These are phyloP conservation scores for Tachycineta bicolor DNA, from an alignment of 2,113 vertebrate species.

Conservation along the genomic window DNA sequence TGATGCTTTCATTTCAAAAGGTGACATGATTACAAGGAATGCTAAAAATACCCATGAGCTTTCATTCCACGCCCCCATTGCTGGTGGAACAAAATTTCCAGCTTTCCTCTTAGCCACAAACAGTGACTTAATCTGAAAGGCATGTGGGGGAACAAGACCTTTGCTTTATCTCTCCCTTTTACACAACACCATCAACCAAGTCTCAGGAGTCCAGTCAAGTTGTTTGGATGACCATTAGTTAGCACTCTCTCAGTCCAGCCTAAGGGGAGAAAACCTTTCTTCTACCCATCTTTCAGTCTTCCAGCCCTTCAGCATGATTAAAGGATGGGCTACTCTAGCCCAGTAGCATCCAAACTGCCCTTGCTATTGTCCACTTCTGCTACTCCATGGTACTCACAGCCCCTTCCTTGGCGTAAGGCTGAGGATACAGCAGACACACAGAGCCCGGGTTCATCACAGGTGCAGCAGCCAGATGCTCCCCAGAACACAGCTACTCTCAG, in stretches of 20 bases:
- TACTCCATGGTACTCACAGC: background rate
- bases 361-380: background rate
- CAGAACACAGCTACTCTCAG: background rate
- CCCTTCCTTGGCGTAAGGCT: background rate
- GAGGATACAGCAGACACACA: background rate
- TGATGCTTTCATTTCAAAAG: slow-evolving; percentile 52
- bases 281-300: background rate
- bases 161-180: background rate
- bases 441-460: background rate
- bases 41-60: slow-evolving; percentile 50
- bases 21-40: slow-evolving; percentile 32
- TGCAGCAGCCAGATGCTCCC: background rate
- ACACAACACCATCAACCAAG: background rate
- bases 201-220: background rate
- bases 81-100: background rate
- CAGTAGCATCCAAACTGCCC: background rate
- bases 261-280: background rate
- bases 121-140: slow-evolving; percentile 2
- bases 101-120: background rate
- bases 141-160: rapidly evolving
- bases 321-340: background rate
- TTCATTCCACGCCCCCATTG: background rate
- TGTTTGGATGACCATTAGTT: background rate
- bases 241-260: background rate
- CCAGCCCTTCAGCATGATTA: background rate